Evolutionary conservation across 2,888 invertebrate genomes (phyloP), one percentile per base, ranked within the genome.

Genomic region (Caenorhabditis doughertyi): DNA sequence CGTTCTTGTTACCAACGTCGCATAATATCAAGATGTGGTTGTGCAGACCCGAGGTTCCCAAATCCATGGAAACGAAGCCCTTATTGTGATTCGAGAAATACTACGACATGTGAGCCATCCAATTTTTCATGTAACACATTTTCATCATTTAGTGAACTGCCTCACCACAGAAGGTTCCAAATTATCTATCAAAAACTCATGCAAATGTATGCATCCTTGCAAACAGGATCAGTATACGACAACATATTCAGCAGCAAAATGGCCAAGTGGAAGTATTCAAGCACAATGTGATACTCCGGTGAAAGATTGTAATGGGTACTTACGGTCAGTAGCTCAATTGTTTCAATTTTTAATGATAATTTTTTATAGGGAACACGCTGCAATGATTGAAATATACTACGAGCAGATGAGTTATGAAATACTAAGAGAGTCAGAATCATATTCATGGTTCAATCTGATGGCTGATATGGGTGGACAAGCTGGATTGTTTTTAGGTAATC

Each of bases 381-480:
- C 89, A 2, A 89, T 91, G 90, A 79, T 91, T 18, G 91, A 91
- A 83, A 88, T 91, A 32, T 91, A 90, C 81, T 91, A 91, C 73
- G 91, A 91, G 58, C 90, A 91, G 73, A 90, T 91, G 91, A 89
- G 88, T 73, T 91, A 89, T 68, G 91, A 91, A 81, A 84, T 88
- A 29, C 53, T 91, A 39, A 83, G 87, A 16, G 91, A 91, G 68
- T 85, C 87, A 5, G 90, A 90, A 70, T 86, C 90, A 16, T 91
- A 91, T 60, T 84, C 89, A 70, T 81, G 88, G 44, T 91, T 91
- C 67, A 91, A 91, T 65, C 79, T 91, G 49, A 85, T 90, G 44
- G 90, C 84, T 3, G 86, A 91, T 62, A 87, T 90, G 76, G 91
- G 91, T 55, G 91, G 91, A 4, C 91, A 91, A 71, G 89, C 89